These are phyloP conservation scores for Argyresthia albistria DNA, from an alignment of 2,888 invertebrate species.

Conservation along the genomic window DNA sequence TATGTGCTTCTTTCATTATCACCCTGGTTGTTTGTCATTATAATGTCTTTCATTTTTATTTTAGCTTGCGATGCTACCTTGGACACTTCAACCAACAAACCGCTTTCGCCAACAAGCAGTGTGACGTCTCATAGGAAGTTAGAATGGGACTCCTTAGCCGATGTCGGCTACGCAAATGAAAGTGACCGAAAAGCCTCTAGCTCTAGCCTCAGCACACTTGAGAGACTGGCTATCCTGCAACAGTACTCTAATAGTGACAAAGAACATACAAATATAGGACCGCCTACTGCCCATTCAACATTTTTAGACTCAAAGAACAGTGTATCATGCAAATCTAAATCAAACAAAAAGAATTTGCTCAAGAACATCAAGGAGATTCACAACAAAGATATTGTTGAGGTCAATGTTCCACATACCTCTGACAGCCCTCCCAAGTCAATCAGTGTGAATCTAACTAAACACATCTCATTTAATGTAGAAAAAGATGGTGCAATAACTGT, in stretches of 20 bases:
- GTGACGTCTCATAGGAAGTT: conserved; percentile 80
- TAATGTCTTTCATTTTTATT: conserved; percentile 20
- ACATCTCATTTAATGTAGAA: conserved; percentile 61
- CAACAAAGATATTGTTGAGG: conserved; percentile 47
- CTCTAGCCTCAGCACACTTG: conserved; percentile 72
- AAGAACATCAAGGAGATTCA: conserved; percentile 50
- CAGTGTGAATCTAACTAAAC: conserved; percentile 58
- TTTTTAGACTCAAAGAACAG: conserved; percentile 43
- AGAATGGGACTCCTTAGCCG: conserved; percentile 92
- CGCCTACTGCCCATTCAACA: conserved; percentile 70
- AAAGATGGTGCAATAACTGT: conserved; percentile 43
- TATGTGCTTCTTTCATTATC: too few relatives aligned
- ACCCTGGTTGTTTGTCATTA: too few relatives aligned
- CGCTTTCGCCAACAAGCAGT: conserved; percentile 82
- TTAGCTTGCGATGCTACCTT: conserved; percentile 48
- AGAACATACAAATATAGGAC: conserved; percentile 39
- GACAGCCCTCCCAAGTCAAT: conserved; percentile 23
- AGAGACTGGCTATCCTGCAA: conserved; percentile 72
- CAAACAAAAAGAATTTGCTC: conserved; percentile 28
- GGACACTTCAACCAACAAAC: conserved; percentile 49
- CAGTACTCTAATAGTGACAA: conserved; percentile 56
- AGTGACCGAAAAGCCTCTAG: conserved; percentile 63
- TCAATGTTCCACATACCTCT: conserved; percentile 40
- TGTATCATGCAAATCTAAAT: conserved; percentile 24
- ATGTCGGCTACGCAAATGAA: conserved; percentile 83